phyloP scores from a whole-genome alignment of 1,140 invertebrate genomes.

The Watersipora subatra region DNA sequence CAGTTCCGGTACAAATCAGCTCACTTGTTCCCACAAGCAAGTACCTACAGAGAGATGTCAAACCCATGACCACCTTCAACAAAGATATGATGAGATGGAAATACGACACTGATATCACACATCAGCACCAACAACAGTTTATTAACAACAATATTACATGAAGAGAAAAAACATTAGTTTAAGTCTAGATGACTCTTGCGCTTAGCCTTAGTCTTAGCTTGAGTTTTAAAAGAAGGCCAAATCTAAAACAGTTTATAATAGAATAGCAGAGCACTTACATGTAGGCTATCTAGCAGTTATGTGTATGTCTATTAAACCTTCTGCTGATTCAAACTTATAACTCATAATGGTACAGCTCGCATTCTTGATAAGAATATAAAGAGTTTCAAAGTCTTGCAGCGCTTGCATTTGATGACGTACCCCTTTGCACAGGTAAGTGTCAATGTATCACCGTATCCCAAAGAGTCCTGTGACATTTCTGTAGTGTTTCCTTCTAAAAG shows the following conservation, averaged over 20 bases:
- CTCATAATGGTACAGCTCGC: neutral
- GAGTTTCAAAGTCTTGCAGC: neutral
- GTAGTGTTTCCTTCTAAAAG: neutral
- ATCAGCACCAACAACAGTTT: neutral
- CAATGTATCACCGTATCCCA: neutral
- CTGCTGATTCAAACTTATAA: neutral
- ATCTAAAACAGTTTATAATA: no score
- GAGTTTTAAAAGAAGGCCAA: no score
- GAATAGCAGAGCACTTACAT: neutral
- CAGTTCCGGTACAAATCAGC: neutral
- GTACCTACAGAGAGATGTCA: neutral
- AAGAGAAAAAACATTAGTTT: neutral
- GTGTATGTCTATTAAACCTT: neutral
- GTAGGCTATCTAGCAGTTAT: neutral
- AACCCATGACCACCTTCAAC: neutral
- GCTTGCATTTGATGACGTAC: neutral
- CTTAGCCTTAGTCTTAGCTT: no score
- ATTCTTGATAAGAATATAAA: neutral
- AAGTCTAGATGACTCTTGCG: neutral
- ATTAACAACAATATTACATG: neutral
- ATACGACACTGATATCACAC: neutral
- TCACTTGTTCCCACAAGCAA: neutral
- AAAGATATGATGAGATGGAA: neutral
- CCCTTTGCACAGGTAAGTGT: neutral
- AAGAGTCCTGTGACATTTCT: neutral